These are phyloP conservation scores for Patella depressa DNA, from an alignment of 2,888 invertebrate genomes.

Conservation along the genomic window DNA sequence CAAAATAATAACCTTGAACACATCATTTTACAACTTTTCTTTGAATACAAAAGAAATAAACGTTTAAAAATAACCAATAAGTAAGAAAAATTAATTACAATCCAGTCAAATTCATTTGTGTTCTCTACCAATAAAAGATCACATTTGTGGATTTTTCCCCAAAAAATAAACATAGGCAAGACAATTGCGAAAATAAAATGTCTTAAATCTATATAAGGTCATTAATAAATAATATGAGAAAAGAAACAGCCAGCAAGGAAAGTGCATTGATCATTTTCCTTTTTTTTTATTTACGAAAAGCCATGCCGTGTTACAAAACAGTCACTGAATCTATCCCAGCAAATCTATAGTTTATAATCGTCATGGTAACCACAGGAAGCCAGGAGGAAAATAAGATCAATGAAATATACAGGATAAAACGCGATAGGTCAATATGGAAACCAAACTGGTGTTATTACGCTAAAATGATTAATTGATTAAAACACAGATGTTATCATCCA, in stretches of 20 bases:
- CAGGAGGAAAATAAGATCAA: constrained; percentile 26
- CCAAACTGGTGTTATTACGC: constrained; percentile 29
- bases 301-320: background rate
- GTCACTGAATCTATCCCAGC: constrained; percentile 10
- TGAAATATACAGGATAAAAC: constrained; percentile 19
- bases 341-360: constrained; percentile 31
- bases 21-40: too few relatives aligned
- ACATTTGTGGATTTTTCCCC: too few relatives aligned
- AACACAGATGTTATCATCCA: constrained; percentile 51
- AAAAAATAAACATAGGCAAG: too few relatives aligned
- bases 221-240: background rate
- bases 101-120: too few relatives aligned
- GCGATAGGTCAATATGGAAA: constrained; percentile 13
- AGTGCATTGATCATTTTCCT: background rate
- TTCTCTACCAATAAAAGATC: too few relatives aligned
- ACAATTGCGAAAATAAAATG: too few relatives aligned
- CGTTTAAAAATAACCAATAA: too few relatives aligned
- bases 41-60: too few relatives aligned
- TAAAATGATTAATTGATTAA: constrained; percentile 56
- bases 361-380: constrained; percentile 28
- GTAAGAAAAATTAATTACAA: too few relatives aligned
- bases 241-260: background rate
- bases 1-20: too few relatives aligned
- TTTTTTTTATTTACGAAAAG: too few relatives aligned
- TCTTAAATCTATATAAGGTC: too few relatives aligned